Conservation (phyloP, 2,113 vertebrate species). For the Aldabrachelys gigantea region DNA sequence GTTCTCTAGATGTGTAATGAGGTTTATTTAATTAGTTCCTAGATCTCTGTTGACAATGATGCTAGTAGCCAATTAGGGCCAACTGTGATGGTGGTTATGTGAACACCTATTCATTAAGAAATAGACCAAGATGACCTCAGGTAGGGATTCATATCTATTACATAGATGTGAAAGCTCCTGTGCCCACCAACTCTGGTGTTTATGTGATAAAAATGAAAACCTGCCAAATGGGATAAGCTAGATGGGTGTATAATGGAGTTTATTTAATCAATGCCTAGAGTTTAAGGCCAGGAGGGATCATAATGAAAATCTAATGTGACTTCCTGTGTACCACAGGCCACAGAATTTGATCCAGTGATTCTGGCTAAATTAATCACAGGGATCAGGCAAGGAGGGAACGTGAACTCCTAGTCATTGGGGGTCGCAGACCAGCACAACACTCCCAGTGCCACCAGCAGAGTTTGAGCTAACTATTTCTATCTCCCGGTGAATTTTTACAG, state of each 20-base stretch:
- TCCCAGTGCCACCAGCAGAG: neutral
- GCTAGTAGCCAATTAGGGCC: neutral
- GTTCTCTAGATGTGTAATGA: neutral
- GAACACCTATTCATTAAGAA: neutral
- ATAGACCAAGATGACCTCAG: neutral
- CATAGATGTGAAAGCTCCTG: neutral
- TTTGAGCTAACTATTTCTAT: neutral
- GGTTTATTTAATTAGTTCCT: neutral
- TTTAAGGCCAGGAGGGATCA: neutral
- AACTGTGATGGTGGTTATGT: neutral
- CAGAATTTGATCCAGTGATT: constrained; percentile 9
- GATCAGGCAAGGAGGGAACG: neutral
- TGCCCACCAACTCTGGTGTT: neutral
- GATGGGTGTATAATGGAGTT: neutral
- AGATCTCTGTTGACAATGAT: neutral
- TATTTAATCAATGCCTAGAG: neutral
- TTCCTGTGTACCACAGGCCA: neutral
- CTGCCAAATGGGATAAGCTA: neutral
- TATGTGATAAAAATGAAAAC: constrained; percentile 11
- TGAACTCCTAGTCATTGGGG: neutral
- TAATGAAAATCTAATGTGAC: neutral
- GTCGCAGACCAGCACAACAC: neutral
- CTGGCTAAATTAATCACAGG: neutral
- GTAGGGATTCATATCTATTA: neutral
- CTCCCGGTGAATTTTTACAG: neutral